Percentiles rank a stretch among this genome's conserved stretches.
phyloP scores from a whole-genome alignment of 1,140 invertebrate genomes.

The Drosophila dunni region DNA sequence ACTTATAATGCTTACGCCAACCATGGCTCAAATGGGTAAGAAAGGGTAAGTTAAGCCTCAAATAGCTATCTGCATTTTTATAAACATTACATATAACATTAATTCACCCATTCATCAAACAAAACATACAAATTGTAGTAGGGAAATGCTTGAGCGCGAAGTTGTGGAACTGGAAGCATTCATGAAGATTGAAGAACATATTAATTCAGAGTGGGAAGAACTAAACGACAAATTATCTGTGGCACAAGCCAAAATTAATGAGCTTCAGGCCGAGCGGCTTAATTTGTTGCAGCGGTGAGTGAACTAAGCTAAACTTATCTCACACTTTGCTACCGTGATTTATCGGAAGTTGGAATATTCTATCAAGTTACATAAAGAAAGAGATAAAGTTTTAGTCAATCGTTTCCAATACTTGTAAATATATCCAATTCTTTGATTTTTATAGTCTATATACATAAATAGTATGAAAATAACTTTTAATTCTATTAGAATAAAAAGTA shows the following conservation, averaged over 20 bases:
- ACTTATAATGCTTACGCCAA: slow-evolving; percentile 49
- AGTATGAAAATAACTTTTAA: too few species aligned
- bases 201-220: slow-evolving; percentile 52
- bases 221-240: slow-evolving; percentile 48
- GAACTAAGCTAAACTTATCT: background rate
- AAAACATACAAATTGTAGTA: slow-evolving; percentile 32
- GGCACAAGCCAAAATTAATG: slow-evolving; percentile 42
- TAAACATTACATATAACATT: background rate
- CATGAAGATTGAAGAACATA: slow-evolving; percentile 67
- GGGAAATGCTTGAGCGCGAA: slow-evolving; percentile 55
- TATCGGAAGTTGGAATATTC: too few species aligned
- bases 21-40: slow-evolving; percentile 15
- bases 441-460: too few species aligned
- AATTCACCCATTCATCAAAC: slow-evolving; percentile 3
- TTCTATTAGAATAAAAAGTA: background rate
- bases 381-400: background rate
- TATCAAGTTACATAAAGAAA: background rate
- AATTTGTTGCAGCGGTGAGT: slow-evolving; percentile 65
- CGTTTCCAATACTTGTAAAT: too few species aligned
- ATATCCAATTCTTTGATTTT: too few species aligned
- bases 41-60: slow-evolving; percentile 46
- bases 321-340: background rate
- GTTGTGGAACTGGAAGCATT: slow-evolving; percentile 65
- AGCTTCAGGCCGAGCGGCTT: slow-evolving; percentile 54
- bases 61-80: background rate